phyloP scores from a whole-genome alignment of 1,140 invertebrate species.

The Ceratosolen solmsi region DNA sequence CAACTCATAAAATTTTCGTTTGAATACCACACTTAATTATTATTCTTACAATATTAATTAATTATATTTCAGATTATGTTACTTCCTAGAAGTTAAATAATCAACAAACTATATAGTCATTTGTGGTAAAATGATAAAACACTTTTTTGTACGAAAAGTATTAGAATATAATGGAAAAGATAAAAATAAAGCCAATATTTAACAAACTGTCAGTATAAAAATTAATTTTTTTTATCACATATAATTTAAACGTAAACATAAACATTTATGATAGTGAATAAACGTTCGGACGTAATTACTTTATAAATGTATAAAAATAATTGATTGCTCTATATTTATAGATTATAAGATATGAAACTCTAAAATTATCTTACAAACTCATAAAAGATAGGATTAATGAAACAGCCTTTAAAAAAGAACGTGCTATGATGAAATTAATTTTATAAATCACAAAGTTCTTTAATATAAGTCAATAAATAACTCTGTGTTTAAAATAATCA shows the following conservation, averaged over 20 bases:
- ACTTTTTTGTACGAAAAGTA: neutral
- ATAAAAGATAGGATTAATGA: neutral
- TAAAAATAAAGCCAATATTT: slow-evolving; percentile 6
- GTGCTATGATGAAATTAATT: neutral
- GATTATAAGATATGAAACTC: neutral
- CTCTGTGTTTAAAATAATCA: too few relatives aligned
- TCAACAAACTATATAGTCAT: slow-evolving; percentile 11
- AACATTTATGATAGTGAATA: neutral
- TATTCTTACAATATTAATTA: slow-evolving; percentile 24
- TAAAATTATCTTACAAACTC: neutral
- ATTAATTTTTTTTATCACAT: neutral
- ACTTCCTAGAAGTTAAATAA: slow-evolving; percentile 3
- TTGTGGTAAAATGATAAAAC: slow-evolving; percentile 4
- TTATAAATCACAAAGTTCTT: neutral
- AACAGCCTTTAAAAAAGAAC: neutral
- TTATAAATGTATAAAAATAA: too few relatives aligned
- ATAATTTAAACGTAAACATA: neutral
- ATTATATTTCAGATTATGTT: slow-evolving; percentile 33
- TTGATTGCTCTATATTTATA: neutral
- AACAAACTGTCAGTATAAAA: neutral
- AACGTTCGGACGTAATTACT: neutral
- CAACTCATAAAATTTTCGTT: neutral
- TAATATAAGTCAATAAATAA: neutral
- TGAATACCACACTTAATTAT: neutral
- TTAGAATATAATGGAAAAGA: neutral